A percentile compares a stretch with the other conserved stretches of the same genome.
Evolutionary conservation across 2,113 vertebrate genomes (phyloP).

Genomic region (Lophotis ruficrista): DNA sequence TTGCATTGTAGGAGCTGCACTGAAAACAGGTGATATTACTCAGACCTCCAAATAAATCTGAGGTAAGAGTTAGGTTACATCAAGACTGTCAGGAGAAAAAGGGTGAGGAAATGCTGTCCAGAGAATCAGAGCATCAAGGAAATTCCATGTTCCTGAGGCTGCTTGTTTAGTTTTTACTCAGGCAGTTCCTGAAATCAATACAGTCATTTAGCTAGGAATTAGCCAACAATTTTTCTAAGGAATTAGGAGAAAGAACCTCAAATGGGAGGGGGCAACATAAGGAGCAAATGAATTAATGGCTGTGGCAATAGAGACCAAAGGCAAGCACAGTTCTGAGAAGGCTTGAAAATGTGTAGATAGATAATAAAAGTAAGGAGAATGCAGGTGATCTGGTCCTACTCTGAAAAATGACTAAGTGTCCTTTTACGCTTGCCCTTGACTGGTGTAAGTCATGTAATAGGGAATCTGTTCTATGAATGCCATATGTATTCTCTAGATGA

Average conservation of each 20-base stretch:
- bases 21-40: background rate
- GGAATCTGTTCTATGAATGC: background rate
- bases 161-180: background rate
- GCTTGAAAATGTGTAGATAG: background rate
- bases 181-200: slow-evolving; percentile 5
- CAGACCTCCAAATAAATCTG: background rate
- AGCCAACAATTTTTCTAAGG: slow-evolving; percentile 33
- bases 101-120: background rate
- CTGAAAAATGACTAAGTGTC: background rate
- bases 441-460: background rate
- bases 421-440: background rate
- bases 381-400: background rate
- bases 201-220: background rate
- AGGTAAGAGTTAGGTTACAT: background rate
- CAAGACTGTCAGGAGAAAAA: background rate
- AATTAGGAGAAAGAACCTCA: background rate
- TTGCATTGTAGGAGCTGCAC: background rate
- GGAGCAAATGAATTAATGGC: background rate
- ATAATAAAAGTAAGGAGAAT: background rate
- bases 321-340: background rate
- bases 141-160: background rate
- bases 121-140: background rate
- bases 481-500: background rate
- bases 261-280: background rate
- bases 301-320: background rate